phyloP scores from a whole-genome alignment of 2,113 vertebrate genomes.

The Microcebus tavaratra region DNA sequence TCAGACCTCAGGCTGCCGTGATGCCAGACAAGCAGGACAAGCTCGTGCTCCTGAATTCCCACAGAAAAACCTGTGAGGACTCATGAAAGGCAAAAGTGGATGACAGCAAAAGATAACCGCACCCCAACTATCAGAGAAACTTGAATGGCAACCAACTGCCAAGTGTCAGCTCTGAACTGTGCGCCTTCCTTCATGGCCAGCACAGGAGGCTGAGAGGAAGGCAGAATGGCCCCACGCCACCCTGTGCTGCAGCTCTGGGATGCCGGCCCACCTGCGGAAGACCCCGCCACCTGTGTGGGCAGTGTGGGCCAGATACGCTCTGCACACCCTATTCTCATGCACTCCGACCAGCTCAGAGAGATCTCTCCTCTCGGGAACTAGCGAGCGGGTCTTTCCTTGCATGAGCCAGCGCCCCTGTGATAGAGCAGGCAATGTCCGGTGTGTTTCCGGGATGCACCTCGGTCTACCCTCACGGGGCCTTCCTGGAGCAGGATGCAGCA shows the following conservation, averaged over 20 bases:
- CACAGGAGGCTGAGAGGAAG: too few species aligned
- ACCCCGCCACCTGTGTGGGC: background rate
- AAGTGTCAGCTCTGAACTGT: background rate
- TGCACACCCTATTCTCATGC: background rate
- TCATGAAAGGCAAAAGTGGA: background rate
- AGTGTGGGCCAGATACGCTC: background rate
- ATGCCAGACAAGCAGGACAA: background rate
- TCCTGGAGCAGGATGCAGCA: too few species aligned
- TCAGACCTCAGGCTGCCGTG: background rate
- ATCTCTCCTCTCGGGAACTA: background rate
- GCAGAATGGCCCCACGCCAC: accelerated
- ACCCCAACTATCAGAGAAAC: too few species aligned
- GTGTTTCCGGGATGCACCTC: background rate
- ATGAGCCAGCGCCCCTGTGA: accelerated
- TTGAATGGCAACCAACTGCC: background rate
- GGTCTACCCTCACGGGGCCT: accelerated
- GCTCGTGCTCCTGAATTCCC: too few species aligned
- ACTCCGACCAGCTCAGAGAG: background rate
- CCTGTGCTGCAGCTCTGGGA: background rate
- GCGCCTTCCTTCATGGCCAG: background rate
- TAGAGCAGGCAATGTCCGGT: background rate
- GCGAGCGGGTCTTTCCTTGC: background rate
- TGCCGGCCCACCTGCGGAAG: background rate
- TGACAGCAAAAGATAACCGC: background rate
- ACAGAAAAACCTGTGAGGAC: background rate